These are phyloP conservation scores for Chromobotia macracanthus DNA, from an alignment of 2,797 vertebrate species.

Conservation along the genomic window DNA sequence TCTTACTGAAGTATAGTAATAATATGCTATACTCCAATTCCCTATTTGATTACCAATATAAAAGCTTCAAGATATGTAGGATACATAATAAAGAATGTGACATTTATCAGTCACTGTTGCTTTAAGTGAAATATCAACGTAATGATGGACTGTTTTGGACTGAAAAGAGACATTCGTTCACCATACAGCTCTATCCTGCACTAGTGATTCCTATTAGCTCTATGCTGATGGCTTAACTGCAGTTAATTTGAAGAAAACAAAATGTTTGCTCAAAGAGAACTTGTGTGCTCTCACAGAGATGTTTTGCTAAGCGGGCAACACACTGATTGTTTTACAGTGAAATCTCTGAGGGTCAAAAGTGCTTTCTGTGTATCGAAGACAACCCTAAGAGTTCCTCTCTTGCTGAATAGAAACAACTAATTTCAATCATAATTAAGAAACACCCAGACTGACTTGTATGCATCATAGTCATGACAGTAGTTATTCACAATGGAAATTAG, in stretches of 20 bases:
- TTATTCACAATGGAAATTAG: neutral
- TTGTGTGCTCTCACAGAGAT: slow-evolving; percentile 9
- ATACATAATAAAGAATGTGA: neutral
- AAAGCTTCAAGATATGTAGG: neutral
- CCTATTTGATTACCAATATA: neutral
- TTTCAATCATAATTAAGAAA: neutral
- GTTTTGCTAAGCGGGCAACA: slow-evolving; percentile 8
- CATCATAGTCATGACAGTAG: neutral
- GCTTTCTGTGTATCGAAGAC: neutral
- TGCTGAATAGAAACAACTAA: neutral
- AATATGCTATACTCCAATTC: neutral
- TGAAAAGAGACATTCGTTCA: slow-evolving; percentile 45
- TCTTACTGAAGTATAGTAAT: neutral
- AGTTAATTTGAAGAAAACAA: slow-evolving; percentile 53
- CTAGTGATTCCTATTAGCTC: slow-evolving; percentile 56
- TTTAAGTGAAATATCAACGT: slow-evolving; percentile 32
- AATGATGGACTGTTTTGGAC: slow-evolving; percentile 53
- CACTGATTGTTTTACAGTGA: neutral
- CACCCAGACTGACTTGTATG: neutral
- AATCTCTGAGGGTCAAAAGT: neutral
- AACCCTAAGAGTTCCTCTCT: neutral
- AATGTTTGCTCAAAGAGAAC: slow-evolving; percentile 39
- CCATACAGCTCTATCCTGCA: slow-evolving; percentile 45
- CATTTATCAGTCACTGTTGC: neutral
- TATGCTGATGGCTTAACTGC: slow-evolving; percentile 61